Evolutionary conservation across 2,797 vertebrate genomes (phyloP), one percentile per base, ranked within the genome.

Genomic region (Scolopax rusticola): DNA sequence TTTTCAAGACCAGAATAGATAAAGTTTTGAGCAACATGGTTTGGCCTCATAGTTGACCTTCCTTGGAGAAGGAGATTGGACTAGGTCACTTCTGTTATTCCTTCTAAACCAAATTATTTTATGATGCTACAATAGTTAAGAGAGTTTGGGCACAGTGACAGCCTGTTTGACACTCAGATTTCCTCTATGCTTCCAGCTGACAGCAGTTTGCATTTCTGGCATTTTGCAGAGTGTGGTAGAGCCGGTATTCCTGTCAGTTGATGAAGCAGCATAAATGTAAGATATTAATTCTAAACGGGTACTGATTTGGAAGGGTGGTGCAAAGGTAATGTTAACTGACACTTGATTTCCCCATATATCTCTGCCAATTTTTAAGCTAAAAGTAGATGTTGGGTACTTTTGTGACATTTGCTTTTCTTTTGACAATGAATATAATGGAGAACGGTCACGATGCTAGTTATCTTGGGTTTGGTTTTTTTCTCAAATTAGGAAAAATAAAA

Each of bases 271-370:
- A 53, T 21, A 38, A 45, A 75, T 84, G 13, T 7, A 67, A 30
- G 38, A 3, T 84, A 38, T 60, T 60, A 76, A 45, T 64, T 84
- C 30, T 60, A 91, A 87, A 45, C 18, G 12, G 6, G 7, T 19
- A 15, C 27, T 33, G 21, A 15, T 79, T 93, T 89, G 21, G 48
- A 59, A 77, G 8, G 24, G 6, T 51, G 30, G 6, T 12, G 6
- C 3, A 1, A 53, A 43, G 16, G 24, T 40, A 21, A 5, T 1
- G 32, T 47, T 54, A 23, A 47, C 2, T 77, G n/a, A 6, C 7
- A 15, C 8, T 5, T 40, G 30, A 51, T 14, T 14, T 76, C 21
- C 8, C 18, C 0, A 0, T 32, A 32, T 11, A 4, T 17, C 24
- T 67, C 27, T 77, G 51, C 11, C 40, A 47, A 47, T 21, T 73